Percentiles rank a stretch among this genome's conserved stretches.
Evolutionary conservation across 2,888 invertebrate species (phyloP).

Genomic region (Lathronympha strigana): DNA sequence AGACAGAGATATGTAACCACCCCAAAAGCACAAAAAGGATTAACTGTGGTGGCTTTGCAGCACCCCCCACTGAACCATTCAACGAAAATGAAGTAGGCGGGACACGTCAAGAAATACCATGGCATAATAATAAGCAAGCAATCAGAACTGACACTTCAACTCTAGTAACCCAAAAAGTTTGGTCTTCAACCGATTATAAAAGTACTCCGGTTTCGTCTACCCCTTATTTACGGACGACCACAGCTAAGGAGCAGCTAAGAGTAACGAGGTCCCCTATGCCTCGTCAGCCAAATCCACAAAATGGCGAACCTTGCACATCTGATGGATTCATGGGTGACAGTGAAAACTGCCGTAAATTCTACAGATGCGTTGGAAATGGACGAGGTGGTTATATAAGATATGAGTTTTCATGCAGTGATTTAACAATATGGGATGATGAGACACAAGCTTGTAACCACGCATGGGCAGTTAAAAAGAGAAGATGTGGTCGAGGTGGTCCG

Average conservation of each 20-base stretch:
- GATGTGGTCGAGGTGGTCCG: slow-evolving; percentile 61
- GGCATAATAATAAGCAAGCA: slow-evolving; percentile 53
- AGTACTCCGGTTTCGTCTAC: slow-evolving; percentile 37
- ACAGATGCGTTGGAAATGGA: slow-evolving; percentile 89
- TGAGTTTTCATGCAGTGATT: slow-evolving; percentile 89
- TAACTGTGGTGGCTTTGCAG: slow-evolving; percentile 83
- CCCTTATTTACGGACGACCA: slow-evolving; percentile 43
- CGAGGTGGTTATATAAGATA: slow-evolving; percentile 86
- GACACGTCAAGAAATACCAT: slow-evolving; percentile 61
- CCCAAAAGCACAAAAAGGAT: slow-evolving; percentile 87
- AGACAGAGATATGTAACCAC: slow-evolving; percentile 87
- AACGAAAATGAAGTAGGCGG: slow-evolving; percentile 79
- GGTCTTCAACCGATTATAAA: slow-evolving; percentile 37
- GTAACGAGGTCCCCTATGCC: slow-evolving; percentile 30
- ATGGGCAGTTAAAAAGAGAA: slow-evolving; percentile 81
- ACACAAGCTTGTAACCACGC: slow-evolving; percentile 89
- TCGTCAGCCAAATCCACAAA: slow-evolving; percentile 42
- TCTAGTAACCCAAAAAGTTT: slow-evolving; percentile 9
- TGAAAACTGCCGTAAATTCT: slow-evolving; percentile 90
- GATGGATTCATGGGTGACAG: slow-evolving; percentile 91
- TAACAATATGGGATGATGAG: slow-evolving; percentile 91
- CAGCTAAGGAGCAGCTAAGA: slow-evolving; percentile 26
- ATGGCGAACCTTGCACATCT: slow-evolving; percentile 74
- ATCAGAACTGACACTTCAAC: slow-evolving; percentile 10
- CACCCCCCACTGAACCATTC: slow-evolving; percentile 42